These are phyloP conservation scores for Phylloscopus collybita DNA, from an alignment of 2,797 vertebrate genomes.

Conservation along the genomic window DNA sequence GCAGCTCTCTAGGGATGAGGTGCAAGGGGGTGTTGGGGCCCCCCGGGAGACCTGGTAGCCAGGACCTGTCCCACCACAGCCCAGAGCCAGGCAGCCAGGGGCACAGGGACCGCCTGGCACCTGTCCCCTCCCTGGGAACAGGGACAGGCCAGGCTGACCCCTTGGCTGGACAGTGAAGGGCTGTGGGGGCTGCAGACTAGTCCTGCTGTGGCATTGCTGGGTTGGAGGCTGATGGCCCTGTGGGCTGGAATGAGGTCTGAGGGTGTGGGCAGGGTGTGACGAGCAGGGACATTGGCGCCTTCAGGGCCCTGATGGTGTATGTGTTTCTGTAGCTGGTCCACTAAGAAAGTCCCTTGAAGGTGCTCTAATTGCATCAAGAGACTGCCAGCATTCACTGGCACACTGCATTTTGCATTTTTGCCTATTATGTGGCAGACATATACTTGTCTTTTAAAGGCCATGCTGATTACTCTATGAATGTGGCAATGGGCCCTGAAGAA, in stretches of 20 bases:
- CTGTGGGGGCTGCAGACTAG: not conserved
- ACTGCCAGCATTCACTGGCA: not conserved
- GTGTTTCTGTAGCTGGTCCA: not conserved
- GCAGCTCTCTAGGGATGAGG: accelerated
- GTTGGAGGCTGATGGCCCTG: not conserved
- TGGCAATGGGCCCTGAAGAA: not conserved
- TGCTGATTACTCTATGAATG: not conserved
- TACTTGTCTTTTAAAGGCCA: not conserved
- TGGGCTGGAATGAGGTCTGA: not conserved
- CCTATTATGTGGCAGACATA: not conserved
- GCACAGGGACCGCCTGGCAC: not conserved
- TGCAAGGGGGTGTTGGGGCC: accelerated
- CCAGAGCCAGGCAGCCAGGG: not conserved
- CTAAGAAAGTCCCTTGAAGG: not conserved
- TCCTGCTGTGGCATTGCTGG: not conserved
- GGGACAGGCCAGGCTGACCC: no score
- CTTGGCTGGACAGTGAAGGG: accelerated
- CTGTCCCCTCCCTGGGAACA: not conserved
- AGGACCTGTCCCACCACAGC: not conserved
- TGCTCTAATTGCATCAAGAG: not conserved
- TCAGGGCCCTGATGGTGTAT: not conserved
- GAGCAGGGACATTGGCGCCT: not conserved
- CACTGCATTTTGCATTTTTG: not conserved
- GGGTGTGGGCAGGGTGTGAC: not conserved
- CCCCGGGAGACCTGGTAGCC: not conserved